Evolutionary conservation across 35 echinoderm and acorn worm species (phyloP), one percentile per base, ranked within the genome.

Genomic region (Acanthaster planci): DNA sequence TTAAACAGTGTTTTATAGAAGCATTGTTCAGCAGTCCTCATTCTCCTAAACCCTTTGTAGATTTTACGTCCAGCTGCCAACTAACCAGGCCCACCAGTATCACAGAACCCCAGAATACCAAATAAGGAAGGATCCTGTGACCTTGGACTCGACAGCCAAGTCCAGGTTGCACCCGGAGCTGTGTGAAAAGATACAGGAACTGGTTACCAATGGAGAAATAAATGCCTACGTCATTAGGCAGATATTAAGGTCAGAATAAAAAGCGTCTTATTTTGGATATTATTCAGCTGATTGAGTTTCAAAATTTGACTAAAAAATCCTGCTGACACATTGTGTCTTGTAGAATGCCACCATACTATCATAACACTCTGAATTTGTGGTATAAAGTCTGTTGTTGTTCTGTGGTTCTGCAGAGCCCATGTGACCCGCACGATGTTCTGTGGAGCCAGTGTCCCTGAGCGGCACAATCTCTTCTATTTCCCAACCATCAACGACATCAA

Each of bases 401-500:
- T 47, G 42, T 12, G 4, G 12, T 22, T 5, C 51, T 59, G 38
- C 60, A 90, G 87, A 51, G 57, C 53, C 18, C 82, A 82, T 82
- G 87, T 90, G 23, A 72, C 52, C 60, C 78, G 51, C 15, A 81
- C 67, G 0, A 36, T 90, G 47, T 90, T 90, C 18, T 47, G 29
- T 8, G 79, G 39, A 37, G 87, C 60, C 17, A 83, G n/a, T 10
- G 29, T 82, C 15, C 87, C 87, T 2, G 80, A 84, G 15, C 51
- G 44, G 53, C 87, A 83, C 68, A 82, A 90, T 39, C 67, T 82
- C 0, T 38, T 26, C 39, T 90, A 77, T 38, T 90, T 90, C 51
- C 87, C 87, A 12, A 90, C 87, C 39, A 90, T 90, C 51, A 81
- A 83, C 55, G 60, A 90, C 39, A 90, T 83, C 53, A 80, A 90